phyloP scores from a whole-genome alignment of 2,888 invertebrate species.

The Ormia ochracea region DNA sequence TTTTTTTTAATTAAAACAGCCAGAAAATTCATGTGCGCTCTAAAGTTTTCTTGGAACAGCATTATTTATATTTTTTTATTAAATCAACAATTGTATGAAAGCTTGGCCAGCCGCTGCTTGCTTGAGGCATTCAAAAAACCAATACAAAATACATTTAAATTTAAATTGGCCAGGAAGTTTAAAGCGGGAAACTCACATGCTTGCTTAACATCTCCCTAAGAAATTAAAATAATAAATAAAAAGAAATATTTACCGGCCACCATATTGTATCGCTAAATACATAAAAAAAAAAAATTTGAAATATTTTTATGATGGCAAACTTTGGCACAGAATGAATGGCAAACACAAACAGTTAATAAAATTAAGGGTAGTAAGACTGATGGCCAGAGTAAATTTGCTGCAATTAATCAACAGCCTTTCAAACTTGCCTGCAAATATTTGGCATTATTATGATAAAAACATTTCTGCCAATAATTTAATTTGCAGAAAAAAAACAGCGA shows the following conservation, averaged over 20 bases:
- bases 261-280: neutral
- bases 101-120: slow-evolving; percentile 54
- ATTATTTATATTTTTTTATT: neutral
- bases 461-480: slow-evolving; percentile 52
- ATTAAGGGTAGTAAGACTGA: slow-evolving; percentile 62
- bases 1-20: too few species aligned
- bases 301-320: neutral
- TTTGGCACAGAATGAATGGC: slow-evolving; percentile 8
- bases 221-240: neutral
- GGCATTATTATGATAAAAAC: slow-evolving; percentile 58
- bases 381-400: slow-evolving; percentile 51
- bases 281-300: neutral
- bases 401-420: slow-evolving; percentile 65
- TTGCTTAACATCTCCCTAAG: neutral
- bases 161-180: slow-evolving; percentile 20
- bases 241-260: slow-evolving; percentile 16
- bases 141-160: slow-evolving; percentile 28
- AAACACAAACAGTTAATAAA: slow-evolving; percentile 50
- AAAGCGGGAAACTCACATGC: neutral
- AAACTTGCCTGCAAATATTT: slow-evolving; percentile 61
- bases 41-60: neutral
- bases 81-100: slow-evolving; percentile 11
- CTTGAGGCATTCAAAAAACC: slow-evolving; percentile 54
- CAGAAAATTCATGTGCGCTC: too few species aligned
- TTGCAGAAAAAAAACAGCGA: neutral